Conservation (phyloP, 2,888 invertebrate genomes). For the Gari tellinella region DNA sequence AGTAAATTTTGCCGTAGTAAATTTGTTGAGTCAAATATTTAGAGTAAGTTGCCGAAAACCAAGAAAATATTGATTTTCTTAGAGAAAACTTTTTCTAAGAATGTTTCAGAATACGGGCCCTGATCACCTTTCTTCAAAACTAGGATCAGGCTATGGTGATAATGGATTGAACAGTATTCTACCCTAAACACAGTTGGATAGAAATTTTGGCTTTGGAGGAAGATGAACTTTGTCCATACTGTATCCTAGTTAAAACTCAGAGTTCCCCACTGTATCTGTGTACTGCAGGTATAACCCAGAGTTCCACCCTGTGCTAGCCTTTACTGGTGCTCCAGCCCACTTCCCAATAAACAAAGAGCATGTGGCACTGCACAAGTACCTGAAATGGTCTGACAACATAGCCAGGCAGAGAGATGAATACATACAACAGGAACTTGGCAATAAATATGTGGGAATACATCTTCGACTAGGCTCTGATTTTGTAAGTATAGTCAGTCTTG, state of each 20-base stretch:
- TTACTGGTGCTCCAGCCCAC: slow-evolving; percentile 83
- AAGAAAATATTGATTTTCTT: no score
- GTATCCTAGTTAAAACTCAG: no score
- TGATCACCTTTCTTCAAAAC: no score
- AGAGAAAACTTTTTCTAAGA: no score
- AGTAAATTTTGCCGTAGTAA: no score
- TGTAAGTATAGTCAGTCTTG: slow-evolving; percentile 86
- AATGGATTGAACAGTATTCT: no score
- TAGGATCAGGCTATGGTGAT: no score
- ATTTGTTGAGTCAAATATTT: no score
- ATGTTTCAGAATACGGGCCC: no score
- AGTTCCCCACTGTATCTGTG: no score
- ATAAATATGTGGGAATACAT: slow-evolving; percentile 94
- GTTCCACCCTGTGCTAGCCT: slow-evolving; percentile 82
- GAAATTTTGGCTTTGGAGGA: neutral
- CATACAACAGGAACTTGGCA: slow-evolving; percentile 73
- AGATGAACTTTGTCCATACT: neutral
- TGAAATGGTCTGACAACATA: slow-evolving; percentile 81
- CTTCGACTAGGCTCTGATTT: slow-evolving; percentile 98
- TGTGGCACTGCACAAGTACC: slow-evolving; percentile 77
- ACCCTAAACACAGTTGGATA: no score
- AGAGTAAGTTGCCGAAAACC: no score
- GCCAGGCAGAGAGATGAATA: slow-evolving; percentile 72
- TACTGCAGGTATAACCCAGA: neutral
- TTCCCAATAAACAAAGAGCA: slow-evolving; percentile 79